Evolutionary conservation across 2,888 invertebrate genomes (phyloP).

Genomic region (Phalangium opilio): DNA sequence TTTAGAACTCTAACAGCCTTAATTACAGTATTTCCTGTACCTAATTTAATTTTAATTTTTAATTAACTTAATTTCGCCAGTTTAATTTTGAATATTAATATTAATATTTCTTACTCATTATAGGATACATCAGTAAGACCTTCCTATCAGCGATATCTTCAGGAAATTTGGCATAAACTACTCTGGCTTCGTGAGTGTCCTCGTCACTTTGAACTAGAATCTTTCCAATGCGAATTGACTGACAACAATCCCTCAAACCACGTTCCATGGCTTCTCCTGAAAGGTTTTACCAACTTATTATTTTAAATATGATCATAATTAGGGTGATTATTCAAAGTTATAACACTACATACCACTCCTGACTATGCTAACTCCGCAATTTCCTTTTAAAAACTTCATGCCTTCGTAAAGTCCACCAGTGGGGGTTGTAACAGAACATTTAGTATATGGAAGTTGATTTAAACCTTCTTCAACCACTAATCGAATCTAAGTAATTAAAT

Average conservation of each 20-base stretch:
- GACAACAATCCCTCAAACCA: conserved; percentile 74
- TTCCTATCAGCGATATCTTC: conserved; percentile 77
- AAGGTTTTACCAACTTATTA: too few species aligned
- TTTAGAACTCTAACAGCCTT: conserved; percentile 85
- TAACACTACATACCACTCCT: conserved; percentile 35
- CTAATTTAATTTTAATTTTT: conserved; percentile 28
- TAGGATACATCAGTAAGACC: conserved; percentile 94
- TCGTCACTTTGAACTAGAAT: conserved; percentile 92
- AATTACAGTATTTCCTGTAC: conserved; percentile 86
- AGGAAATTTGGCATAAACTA: conserved; percentile 91
- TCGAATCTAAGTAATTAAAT: conserved; percentile 49
- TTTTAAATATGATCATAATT: too few species aligned
- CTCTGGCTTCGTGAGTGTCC: conserved; percentile 81
- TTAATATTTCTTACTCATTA: conserved; percentile 57
- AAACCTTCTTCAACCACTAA: conserved; percentile 95
- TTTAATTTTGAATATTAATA: too few species aligned
- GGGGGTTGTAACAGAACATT: conserved; percentile 79
- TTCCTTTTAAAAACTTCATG: conserved; percentile 86
- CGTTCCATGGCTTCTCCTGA: conserved; percentile 77
- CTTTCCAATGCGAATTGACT: conserved; percentile 95
- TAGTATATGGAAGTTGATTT: conserved; percentile 86
- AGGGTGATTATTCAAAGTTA: conserved; percentile 1
- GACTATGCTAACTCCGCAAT: conserved; percentile 96
- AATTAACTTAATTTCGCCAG: conserved; percentile 2
- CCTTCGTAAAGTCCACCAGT: conserved; percentile 76